Conservation (phyloP, 2,113 vertebrate species). For the Cavia porcellus region DNA sequence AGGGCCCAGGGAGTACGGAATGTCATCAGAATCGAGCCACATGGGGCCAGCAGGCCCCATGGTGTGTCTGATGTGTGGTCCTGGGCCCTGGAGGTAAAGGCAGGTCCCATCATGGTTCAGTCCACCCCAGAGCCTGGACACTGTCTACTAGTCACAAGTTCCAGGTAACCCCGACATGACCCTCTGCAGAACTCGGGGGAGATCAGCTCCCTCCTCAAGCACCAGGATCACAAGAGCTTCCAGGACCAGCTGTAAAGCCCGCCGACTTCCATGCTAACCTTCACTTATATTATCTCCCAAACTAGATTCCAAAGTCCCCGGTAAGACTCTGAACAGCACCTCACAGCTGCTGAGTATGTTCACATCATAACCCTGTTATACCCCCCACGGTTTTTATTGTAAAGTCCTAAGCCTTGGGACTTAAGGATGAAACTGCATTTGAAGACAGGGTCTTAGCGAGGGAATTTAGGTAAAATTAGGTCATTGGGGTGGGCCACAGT, state of each 20-base stretch:
- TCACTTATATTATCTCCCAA: neutral
- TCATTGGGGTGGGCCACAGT: neutral
- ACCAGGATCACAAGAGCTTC: too few relatives aligned
- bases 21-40: neutral
- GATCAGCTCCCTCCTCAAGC: neutral
- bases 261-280: neutral
- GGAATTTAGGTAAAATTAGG: neutral
- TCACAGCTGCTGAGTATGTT: neutral
- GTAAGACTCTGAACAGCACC: neutral
- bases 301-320: neutral
- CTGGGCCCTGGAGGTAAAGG: rapidly evolving
- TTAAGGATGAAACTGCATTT: neutral
- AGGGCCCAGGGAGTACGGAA: neutral
- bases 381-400: neutral
- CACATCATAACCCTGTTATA: neutral
- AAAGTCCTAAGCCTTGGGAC: neutral
- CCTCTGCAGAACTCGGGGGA: too few relatives aligned
- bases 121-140: rapidly evolving
- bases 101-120: neutral
- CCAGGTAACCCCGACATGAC: neutral
- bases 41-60: neutral
- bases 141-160: neutral
- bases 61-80: rapidly evolving
- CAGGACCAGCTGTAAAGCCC: neutral
- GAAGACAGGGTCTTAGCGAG: neutral